Base-by-base conservation (phyloP, 2,113 vertebrate genomes). In the Leiothrix lutea region DNA sequence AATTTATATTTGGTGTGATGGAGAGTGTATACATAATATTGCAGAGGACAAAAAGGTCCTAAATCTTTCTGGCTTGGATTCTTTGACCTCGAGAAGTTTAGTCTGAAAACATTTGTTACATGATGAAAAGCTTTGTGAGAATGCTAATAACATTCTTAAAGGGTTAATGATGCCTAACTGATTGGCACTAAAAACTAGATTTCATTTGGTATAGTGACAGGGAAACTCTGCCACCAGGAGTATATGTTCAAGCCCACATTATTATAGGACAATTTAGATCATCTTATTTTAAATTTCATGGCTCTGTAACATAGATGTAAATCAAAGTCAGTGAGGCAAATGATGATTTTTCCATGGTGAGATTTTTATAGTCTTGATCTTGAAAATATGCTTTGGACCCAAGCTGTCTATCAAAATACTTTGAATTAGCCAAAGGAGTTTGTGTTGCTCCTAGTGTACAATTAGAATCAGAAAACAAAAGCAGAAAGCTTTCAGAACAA, bases 271-370 rank as follows among this genome's bases (percentile, higher is more conserved):
- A 97, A 96, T 96, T 94, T 80, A 79, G 92, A 91, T 92, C 81
- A 61, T 92, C 86, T 94, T 95, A 83, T 93, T 95, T 96, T 85
- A 94, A 96, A 95, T 91, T 92, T 88, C 90, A 94, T 93, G 90
- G 84, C 86, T 97, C 80, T 74, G 71, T 88, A 96, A 95, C 89
- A 91, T 8, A 95, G 90, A 89, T 83, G 83, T 97, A 97, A 97
- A 97, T 97, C 90, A 97, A 94, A 97, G 91, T 81, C 94, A 94
- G 89, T 80, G 84, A 95, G 75, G 78, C 71, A 97, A 95, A 94
- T 88, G 50, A 86, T 74, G 95, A 94, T 93, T 94, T 95, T 94
- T 94, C 81, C 75, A 42, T 91, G 93, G 69, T 85, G 87, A 81
- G 89, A 80, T 81, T 82, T 96, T 92, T 89, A 96, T 70, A 88